Evolutionary conservation across 2,888 invertebrate species (phyloP), one percentile per base, ranked within the genome.

Genomic region (Megaustenia siamemsis): DNA sequence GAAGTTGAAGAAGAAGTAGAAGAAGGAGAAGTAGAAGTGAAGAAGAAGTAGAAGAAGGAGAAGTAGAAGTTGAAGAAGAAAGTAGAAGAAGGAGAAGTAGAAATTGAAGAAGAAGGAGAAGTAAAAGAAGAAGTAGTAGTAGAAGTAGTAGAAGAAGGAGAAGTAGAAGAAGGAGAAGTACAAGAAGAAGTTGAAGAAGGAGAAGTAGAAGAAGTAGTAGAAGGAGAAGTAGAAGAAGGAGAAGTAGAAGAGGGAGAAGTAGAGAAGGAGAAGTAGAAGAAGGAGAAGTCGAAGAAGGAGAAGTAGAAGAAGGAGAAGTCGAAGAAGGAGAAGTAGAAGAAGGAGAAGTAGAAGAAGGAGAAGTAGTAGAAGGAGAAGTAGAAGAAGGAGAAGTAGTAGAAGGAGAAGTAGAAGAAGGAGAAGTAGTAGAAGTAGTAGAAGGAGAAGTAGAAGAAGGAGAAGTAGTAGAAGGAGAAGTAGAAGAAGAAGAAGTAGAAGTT

Each of bases 31-130:
- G 5, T 40, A 10, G 40, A 73, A 10, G 24, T 40, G 35, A 18
- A 73, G 35, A 73, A 73, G 35, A 18, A 73, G n/a, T 40, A 73
- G 35, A 40, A 73, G n/a, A 73, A 73, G 35, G 18, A 73, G 35
- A 40, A 73, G 35, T 40, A 73, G 35, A 40, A 73, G 35, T 28
- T 40, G 35, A 73, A 73, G 35, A 40, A 73, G 35, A 40, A 73
- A 69, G 38, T 3, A 69, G 38, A 10, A 69, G 38, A 18, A 10
- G 56, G 2, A 77, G 56, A 3, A 56, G 56, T 10, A 77, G 56
- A 10, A 77, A 35, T 15, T 56, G 56, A 56, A 56, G 53, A 28
- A 77, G 56, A 35, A 49, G 56, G 21, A 77, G 56, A 18, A 77
- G 77, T 21, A 77, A 56, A 28, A 77, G 56, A 28, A 49, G 77